phyloP scores from a whole-genome alignment of 2,888 invertebrate genomes.

The Xanthia icteritia region DNA sequence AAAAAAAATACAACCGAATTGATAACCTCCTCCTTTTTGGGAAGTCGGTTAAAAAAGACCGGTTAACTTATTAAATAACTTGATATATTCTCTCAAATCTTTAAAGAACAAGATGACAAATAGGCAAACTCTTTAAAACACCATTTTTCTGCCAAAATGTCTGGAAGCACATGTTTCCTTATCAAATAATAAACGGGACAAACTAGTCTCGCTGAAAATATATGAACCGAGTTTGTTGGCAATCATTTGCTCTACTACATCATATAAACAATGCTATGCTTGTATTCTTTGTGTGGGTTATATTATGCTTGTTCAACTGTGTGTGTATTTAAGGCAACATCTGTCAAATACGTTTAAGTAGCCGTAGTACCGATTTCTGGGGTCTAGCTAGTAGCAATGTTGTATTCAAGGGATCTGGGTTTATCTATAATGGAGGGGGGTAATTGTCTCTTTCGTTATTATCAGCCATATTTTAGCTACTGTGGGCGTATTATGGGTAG shows the following conservation, averaged over 20 bases:
- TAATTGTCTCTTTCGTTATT: no score
- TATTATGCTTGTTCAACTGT: background rate
- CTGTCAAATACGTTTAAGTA: slow-evolving; percentile 16
- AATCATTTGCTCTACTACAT: slow-evolving; percentile 31
- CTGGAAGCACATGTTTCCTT: slow-evolving; percentile 29
- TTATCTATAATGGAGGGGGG: no score
- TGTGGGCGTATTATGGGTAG: no score
- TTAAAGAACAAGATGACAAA: slow-evolving; percentile 18
- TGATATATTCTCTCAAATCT: background rate
- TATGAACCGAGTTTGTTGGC: slow-evolving; percentile 27
- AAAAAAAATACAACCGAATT: no score
- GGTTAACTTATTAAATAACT: background rate
- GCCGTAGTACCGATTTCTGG: no score
- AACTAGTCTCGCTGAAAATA: slow-evolving; percentile 23
- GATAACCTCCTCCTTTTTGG: no score
- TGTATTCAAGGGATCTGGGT: no score
- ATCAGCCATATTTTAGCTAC: no score
- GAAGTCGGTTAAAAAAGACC: no score
- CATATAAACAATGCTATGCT: background rate
- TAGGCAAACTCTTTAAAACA: slow-evolving; percentile 30
- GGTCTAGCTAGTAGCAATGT: background rate
- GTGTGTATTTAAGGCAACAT: slow-evolving; percentile 19
- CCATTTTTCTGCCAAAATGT: slow-evolving; percentile 26
- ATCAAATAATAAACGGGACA: slow-evolving; percentile 39
- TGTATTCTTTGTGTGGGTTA: no score